Base-by-base conservation (phyloP, 1,140 invertebrate genomes). In the Pachypsylla venusta region DNA sequence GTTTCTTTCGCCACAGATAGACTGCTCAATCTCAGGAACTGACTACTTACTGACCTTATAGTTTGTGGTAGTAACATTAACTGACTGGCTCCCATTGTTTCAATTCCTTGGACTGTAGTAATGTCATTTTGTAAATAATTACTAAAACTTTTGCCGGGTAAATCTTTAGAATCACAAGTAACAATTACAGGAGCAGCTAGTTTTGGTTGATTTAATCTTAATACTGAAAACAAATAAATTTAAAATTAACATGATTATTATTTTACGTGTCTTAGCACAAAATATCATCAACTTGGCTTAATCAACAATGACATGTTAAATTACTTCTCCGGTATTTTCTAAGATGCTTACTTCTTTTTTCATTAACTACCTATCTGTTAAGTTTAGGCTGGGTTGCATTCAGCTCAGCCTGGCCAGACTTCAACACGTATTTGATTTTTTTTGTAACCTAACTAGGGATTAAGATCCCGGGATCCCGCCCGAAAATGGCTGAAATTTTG, bases 41-140 rank as follows among this genome's bases (percentile, higher is more conserved):
- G 10, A 35, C 30, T 35, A 12, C 30, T 53, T 82, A 64, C 67
- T 81, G 83, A 74, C 93, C 84, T 93, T 77, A 97, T 96, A 71
- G 89, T 94, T 77, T 97, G 93, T 35, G 95, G 94, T 25, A 97
- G 73, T 27, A 96, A 77, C 61, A 98, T 76, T 72, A 94, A 89
- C 65, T 93, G 85, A 19, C 90, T 89, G 59, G 89, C 76, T 10
- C 85, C 82, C 62, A 94, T 77, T 1, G 84, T 85, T 74, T 91
- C 86, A 67, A 89, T 78, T 53, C 85, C 85, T 61, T 79, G 77
- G 0, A 89, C 81, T 60, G 82, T 74, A 24, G 83, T 83, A 28
- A 85, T 79, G 74, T 93, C 89, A 65, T 81, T 79, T 67, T 85
- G 81, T 39, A 87, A 72, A 63, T 84, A 83, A 65, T 82, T 78